Conservation (phyloP, 1,140 invertebrate species). For the Probaryconus sp. region DNA sequence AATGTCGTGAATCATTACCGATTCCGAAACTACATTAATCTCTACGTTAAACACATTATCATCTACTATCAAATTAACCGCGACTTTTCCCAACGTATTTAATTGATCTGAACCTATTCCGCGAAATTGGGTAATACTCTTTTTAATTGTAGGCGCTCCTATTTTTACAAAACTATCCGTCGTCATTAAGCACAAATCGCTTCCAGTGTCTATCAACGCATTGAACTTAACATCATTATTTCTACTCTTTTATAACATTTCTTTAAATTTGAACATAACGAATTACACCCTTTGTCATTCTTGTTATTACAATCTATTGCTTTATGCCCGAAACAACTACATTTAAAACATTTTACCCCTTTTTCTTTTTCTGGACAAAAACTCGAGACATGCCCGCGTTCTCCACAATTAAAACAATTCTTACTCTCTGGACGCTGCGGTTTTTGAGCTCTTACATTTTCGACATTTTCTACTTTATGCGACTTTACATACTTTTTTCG, state of each 20-base stretch:
- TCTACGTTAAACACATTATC: background rate
- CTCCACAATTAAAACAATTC: constrained; percentile 26
- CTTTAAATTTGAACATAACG: background rate
- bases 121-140: background rate
- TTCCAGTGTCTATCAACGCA: constrained; percentile 12
- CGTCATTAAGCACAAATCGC: constrained; percentile 1
- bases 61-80: background rate
- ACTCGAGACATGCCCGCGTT: constrained; percentile 7
- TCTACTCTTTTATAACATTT: too few relatives aligned
- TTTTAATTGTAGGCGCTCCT: constrained; percentile 2
- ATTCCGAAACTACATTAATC: constrained; percentile 3
- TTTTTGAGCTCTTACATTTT: constrained; percentile 6
- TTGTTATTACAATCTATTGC: background rate
- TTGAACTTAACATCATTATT: background rate
- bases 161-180: constrained; percentile 1
- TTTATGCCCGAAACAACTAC: constrained; percentile 26
- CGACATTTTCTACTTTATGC: constrained; percentile 6
- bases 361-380: constrained; percentile 17
- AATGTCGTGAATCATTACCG: too few relatives aligned
- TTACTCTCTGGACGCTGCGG: background rate
- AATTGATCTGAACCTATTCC: constrained; percentile 10
- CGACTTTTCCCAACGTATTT: constrained; percentile 1
- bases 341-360: constrained; percentile 33
- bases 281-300: background rate
- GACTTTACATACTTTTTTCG: constrained; percentile 13